Evolutionary conservation across 2,888 invertebrate species (phyloP).

Genomic region (Capitulum mitella): DNA sequence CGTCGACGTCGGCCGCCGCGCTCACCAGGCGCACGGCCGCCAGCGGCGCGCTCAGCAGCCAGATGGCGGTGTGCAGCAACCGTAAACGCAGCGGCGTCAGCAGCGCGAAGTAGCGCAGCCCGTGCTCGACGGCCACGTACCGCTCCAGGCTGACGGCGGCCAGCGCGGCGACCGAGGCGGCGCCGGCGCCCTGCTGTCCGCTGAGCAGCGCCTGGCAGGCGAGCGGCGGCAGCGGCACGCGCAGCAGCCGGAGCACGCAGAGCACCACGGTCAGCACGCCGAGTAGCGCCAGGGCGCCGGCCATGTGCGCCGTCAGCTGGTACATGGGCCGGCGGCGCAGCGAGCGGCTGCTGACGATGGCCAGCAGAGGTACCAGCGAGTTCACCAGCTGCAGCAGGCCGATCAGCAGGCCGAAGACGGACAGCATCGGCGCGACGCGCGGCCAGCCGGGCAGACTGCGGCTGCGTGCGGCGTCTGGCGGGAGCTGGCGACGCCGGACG

Average conservation of each 20-base stretch:
- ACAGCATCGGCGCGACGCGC: too few species aligned
- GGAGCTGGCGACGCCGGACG: too few species aligned
- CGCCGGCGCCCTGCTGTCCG: neutral
- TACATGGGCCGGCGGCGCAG: constrained; percentile 1
- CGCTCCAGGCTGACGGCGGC: neutral
- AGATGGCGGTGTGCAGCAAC: constrained; percentile 4
- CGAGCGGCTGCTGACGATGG: neutral
- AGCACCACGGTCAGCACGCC: neutral
- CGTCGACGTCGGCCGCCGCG: too few species aligned
- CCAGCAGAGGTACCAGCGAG: neutral
- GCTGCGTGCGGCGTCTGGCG: too few species aligned
- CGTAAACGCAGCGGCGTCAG: neutral
- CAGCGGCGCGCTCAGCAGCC: too few species aligned
- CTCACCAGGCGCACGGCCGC: too few species aligned
- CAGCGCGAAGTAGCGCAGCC: neutral
- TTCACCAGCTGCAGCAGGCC: neutral
- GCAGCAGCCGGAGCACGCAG: neutral
- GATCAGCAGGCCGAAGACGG: too few species aligned
- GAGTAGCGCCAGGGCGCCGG: neutral
- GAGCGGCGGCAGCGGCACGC: neutral
- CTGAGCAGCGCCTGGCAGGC: neutral
- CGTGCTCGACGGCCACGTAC: constrained; percentile 1
- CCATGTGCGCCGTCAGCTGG: neutral
- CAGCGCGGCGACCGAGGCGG: neutral
- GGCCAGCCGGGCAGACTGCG: too few species aligned